Evolutionary conservation across 2,888 invertebrate species (phyloP), one percentile per base, ranked within the genome.

Genomic region (Eueremaeus valkanovi): DNA sequence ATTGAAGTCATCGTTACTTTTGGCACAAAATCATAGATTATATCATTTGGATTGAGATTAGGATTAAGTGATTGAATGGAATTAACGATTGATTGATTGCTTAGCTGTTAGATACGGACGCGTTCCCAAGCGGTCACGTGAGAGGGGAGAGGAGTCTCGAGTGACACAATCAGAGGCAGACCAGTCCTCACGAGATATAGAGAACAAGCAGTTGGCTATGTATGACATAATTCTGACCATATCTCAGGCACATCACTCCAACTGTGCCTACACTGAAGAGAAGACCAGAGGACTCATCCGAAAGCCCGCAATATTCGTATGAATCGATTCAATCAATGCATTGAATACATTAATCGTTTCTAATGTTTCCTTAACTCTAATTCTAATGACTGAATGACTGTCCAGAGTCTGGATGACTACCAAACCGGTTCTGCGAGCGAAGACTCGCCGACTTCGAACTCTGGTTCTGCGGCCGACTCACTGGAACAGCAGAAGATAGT

Each of bases 71-170:
- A 49, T n/a, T 49, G 3, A 11, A n/a, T 9, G 3, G 21, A 16
- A 5, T 55, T 27, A 6, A 24, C 6, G 27, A 55, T 9, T 24
- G 6, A 27, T 31, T 58, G 8, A 27, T 63, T 73, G 29, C 13
- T 33, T 86, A 95, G 95, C 95, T 83, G 96, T 96, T 79, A 88
- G 96, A 83, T 97, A 97, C 87, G 96, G 97, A 80, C 89, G 96
- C 79, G 95, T 95, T 81, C 96, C 97, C 79, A 97, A 96, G 85
- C 88, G 95, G 81, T 90, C 93, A 77, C 88, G 90, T 79, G 77
- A 77, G 49, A 88, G 90, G 79, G 89, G 88, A 85, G 83, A 84
- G 78, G 83, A 86, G 61, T 85, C 72, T 16, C 75, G 79, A 16
- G 79, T 80, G 24, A 79, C 79, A 11, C 75, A 75, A 72, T 77